Conservation (phyloP, 2,113 vertebrate genomes). For the Rutilus rutilus region DNA sequence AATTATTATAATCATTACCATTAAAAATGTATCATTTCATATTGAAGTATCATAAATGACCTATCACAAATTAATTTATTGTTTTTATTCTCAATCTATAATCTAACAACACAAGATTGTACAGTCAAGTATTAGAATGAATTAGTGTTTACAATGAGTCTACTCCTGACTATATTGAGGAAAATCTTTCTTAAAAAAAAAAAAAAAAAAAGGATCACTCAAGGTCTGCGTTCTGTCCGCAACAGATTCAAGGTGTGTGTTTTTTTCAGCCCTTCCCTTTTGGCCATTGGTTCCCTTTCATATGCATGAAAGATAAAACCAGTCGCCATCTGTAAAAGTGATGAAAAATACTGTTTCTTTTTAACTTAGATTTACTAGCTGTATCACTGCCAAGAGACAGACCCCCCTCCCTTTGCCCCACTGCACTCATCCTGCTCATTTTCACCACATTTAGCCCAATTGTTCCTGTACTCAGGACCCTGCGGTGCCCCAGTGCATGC, state of each 20-base stretch:
- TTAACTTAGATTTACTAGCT: conserved; percentile 62
- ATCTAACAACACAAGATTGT: no score
- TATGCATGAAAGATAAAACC: conserved; percentile 54
- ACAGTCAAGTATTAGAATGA: not conserved
- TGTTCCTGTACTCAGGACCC: conserved; percentile 39
- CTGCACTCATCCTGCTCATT: conserved; percentile 60
- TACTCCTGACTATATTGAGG: not conserved
- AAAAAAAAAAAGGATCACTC: not conserved
- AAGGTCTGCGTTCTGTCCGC: not conserved
- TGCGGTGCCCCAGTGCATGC: conserved; percentile 22
- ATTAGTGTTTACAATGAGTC: not conserved
- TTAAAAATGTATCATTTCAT: no score
- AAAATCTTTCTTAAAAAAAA: not conserved
- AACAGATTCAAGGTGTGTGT: not conserved
- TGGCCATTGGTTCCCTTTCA: conserved; percentile 4
- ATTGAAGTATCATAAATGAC: no score
- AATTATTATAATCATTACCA: no score
- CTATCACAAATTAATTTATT: no score
- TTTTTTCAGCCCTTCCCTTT: not conserved
- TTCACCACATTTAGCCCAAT: conserved; percentile 57
- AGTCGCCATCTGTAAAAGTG: conserved; percentile 60
- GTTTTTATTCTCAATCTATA: no score
- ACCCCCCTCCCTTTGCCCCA: conserved; percentile 21
- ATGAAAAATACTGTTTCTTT: conserved; percentile 61
- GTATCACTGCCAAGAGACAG: conserved; percentile 56